These are phyloP conservation scores for Zosterops lateralis DNA, from an alignment of 2,113 vertebrate species.

Conservation along the genomic window DNA sequence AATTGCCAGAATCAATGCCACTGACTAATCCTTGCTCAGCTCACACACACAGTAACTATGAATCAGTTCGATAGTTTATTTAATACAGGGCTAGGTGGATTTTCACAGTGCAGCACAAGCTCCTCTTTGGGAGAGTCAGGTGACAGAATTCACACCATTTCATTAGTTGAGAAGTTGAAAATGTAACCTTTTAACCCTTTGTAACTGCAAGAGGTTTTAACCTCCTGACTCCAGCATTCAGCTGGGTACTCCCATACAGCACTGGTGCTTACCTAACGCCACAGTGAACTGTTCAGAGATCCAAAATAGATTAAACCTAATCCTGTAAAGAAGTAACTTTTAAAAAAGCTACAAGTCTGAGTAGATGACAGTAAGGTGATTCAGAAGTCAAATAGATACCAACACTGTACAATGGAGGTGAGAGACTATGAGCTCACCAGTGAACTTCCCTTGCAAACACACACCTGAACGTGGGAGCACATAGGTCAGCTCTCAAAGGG, in stretches of 20 bases:
- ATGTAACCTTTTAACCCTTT: not conserved
- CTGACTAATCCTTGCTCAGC: not conserved
- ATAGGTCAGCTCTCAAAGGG: not conserved
- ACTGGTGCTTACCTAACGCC: not conserved
- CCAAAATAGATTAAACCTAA: not conserved
- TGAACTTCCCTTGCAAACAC: not conserved
- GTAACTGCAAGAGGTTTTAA: not conserved
- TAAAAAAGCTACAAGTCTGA: not conserved
- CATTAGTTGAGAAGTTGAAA: not conserved
- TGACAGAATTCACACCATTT: not conserved
- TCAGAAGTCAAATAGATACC: not conserved
- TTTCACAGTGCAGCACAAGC: not conserved
- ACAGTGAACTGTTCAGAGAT: not conserved
- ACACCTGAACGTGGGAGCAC: not conserved
- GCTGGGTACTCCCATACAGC: not conserved
- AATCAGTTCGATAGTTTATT: not conserved
- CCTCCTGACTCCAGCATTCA: not conserved
- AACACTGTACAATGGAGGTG: not conserved
- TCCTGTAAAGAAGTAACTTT: not conserved
- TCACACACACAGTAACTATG: not conserved
- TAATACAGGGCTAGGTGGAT: not conserved
- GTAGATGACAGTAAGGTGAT: not conserved
- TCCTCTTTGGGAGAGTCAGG: not conserved
- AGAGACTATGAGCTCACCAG: not conserved
- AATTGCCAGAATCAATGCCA: not conserved